Percentiles rank a stretch among this genome's conserved stretches.
These are phyloP conservation scores for Heliconius hortense DNA, from an alignment of 2,888 invertebrate genomes.

Conservation along the genomic window DNA sequence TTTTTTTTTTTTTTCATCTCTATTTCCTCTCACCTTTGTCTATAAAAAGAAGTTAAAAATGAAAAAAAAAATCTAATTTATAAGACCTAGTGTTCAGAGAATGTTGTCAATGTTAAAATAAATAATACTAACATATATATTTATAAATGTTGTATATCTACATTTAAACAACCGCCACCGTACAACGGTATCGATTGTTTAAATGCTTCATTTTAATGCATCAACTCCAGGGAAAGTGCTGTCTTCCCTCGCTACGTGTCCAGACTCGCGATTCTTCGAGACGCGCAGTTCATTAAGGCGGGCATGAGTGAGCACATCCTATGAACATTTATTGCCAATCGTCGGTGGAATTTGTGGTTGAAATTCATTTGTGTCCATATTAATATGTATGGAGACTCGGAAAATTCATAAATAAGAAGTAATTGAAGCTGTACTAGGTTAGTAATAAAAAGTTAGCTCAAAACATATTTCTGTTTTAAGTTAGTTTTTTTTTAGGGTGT, in stretches of 20 bases:
- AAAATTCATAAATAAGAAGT: background rate
- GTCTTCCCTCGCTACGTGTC: slow-evolving; percentile 71
- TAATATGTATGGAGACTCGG: background rate
- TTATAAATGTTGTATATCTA: background rate
- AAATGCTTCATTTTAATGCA: slow-evolving; percentile 62
- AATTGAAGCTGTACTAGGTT: background rate
- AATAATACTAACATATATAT: background rate
- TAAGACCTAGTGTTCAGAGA: too few relatives aligned
- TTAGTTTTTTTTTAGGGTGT: too few relatives aligned
- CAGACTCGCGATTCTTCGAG: slow-evolving; percentile 65
- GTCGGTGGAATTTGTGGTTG: slow-evolving; percentile 38
- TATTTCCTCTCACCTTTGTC: too few relatives aligned
- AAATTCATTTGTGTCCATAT: slow-evolving; percentile 35
- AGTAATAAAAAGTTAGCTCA: too few relatives aligned
- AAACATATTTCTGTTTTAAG: too few relatives aligned
- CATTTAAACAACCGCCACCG: background rate
- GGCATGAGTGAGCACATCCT: slow-evolving; percentile 56
- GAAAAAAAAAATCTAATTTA: too few relatives aligned
- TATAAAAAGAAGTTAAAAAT: too few relatives aligned
- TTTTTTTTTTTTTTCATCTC: too few relatives aligned
- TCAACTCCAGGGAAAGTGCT: slow-evolving; percentile 60
- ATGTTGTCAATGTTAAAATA: background rate
- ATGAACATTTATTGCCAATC: slow-evolving; percentile 45
- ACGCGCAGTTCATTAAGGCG: slow-evolving; percentile 71
- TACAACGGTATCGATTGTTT: slow-evolving; percentile 23